Evolutionary conservation across 2,888 invertebrate species (phyloP), one percentile per base, ranked within the genome.

Genomic region (Dasypolia templi): DNA sequence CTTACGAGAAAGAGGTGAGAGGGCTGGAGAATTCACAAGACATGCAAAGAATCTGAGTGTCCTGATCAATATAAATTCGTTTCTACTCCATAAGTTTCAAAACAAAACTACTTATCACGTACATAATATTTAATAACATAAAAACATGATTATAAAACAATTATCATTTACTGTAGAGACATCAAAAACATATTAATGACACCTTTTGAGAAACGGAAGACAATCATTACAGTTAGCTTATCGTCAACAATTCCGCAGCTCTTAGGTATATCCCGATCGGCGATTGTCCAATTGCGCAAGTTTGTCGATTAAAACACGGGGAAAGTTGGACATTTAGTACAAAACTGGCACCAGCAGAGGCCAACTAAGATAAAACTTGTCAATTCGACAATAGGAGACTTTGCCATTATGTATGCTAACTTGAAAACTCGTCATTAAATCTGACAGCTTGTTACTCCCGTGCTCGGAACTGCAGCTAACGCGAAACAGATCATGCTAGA

Each of bases 241-340:
- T 92, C 91, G 80, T 85, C 85, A 87, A 89, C 89, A 91, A 92
- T 90, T 89, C 91, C 88, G 81, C 78, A 79, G 88, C 87, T 87
- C 91, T 93, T 92, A 91, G 83, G 90, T 42, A 87, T 92, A 92
- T 92, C 92, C 90, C 76, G 84, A 84, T 82, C 86, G 84, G 87
- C 88, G 89, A 93, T 93, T 91, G 91, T 93, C 89, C 92, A 91
- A 93, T 92, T 90, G 90, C 89, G 76, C 86, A 94, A 94, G 91
- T 94, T 94, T 79, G 89, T 86, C 93, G 89, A 94, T 94, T 93
- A 93, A 89, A 91, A 91, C 87, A 74, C 90, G 91, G 72, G 84
- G 83, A 88, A 90, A 92, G 90, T 91, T 90, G 81, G 86, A 88
- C 86, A 88, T 91, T 92, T 89, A 88, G 89, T 86, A 84, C 86